Base-by-base conservation (phyloP, 2,888 invertebrate genomes). In the Eristalinus sepulchralis region DNA sequence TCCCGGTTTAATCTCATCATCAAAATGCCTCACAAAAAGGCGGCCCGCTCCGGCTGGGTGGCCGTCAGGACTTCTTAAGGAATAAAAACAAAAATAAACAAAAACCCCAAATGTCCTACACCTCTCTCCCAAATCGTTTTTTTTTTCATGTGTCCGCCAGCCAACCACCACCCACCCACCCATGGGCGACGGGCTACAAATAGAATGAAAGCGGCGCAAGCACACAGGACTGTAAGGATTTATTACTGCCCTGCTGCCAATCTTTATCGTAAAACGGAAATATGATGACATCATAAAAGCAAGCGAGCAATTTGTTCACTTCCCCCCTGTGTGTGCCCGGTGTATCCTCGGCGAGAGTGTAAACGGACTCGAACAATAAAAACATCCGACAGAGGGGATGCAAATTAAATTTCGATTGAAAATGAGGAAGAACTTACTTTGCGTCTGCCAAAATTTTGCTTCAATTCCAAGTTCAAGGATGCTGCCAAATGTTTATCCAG, bases 391-490 rank as follows among this genome's bases (percentile, higher is more conserved):
- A 24, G n/a, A 10, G 33, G 39, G 4, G 5, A 34, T 59, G n/a
- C 55, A 63, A 33, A 71, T 71, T 33, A 70, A 39, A n/a, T 17
- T 57, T 31, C 36, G 53, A 31, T 70, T 73, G 64, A 39, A 63
- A 60, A 22, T 24, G 2, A 9, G 13, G 24, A 27, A 27, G 39
- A 64, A 55, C n/a, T 24, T 1, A 13, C 8, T 68, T 55, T 57
- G 20, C 67, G 60, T 82, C 85, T 85, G 85, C 85, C 85, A 85
- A 85, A 72, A 73, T 36, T 55, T 8, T 55, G 10, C 64, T 72
- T 64, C 81, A 81, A 81, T 68, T 85, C 85, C 85, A 85, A 85
- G 85, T 85, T 85, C 85, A 85, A 82, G 82, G 85, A 62, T 73
- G 59, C 39, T 73, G 73, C 73, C 33, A 72, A 47, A 66, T 24